A percentile compares a stretch with the other conserved stretches of the same genome.
Conservation (phyloP, 2,888 invertebrate species). For the Sinelater perroti region DNA sequence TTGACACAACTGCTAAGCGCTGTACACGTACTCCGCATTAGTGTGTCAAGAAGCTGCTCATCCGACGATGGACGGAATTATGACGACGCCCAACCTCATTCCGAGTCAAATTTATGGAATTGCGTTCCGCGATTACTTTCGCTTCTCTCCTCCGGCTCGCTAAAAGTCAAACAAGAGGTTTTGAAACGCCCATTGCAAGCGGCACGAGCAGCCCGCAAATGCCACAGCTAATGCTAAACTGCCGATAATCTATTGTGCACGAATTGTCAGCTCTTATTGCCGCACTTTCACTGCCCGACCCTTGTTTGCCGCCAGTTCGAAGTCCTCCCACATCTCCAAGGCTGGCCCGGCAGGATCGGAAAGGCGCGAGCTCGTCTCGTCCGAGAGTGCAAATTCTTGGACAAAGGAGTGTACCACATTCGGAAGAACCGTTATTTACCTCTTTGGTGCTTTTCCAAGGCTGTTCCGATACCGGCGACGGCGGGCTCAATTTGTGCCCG, state of each 20-base stretch:
- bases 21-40: too few relatives aligned
- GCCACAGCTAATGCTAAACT: slow-evolving; percentile 2
- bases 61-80: too few relatives aligned
- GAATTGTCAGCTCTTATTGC: slow-evolving; percentile 8
- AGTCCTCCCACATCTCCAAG: too few relatives aligned
- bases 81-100: too few relatives aligned
- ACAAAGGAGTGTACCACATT: slow-evolving; percentile 9
- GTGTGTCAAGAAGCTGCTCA: too few relatives aligned
- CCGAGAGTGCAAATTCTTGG: too few relatives aligned
- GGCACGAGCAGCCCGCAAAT: neutral
- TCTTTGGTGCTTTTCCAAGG: slow-evolving; percentile 20
- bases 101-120: too few relatives aligned
- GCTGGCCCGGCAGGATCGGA: too few relatives aligned
- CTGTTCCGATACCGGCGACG: slow-evolving; percentile 32
- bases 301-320: too few relatives aligned
- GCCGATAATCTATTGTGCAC: neutral
- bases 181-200: neutral
- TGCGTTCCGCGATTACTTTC: too few relatives aligned
- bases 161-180: neutral
- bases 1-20: slow-evolving; percentile 10
- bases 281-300: slow-evolving; percentile 4
- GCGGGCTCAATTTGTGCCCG: slow-evolving; percentile 18
- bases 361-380: too few relatives aligned
- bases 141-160: neutral
- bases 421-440: slow-evolving; percentile 28